Evolutionary conservation across 2,888 invertebrate genomes (phyloP), one percentile per base, ranked within the genome.

Genomic region (Tyria jacobaeae): DNA sequence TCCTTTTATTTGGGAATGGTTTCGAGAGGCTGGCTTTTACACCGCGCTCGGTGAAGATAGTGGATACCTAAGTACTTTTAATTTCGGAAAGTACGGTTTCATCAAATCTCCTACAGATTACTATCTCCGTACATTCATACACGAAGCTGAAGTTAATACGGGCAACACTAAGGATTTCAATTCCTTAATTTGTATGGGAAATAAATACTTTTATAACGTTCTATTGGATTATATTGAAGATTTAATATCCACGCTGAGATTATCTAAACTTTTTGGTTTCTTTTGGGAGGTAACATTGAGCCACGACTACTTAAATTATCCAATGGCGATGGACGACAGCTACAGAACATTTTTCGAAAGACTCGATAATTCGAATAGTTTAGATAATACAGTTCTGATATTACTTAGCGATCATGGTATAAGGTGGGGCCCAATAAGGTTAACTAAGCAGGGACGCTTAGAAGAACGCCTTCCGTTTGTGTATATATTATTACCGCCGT

Each of bases 371-470:
- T 83, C 90, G 2, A 92, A 94, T 1, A 89, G 95, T 58, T 89
- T 97, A 58, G 95, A 97, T 57, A 94, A 95, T 31, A 97, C 97
- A 0, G 94, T 96, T 49, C 77, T 97, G 15, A 92, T 98, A 57
- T 85, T 97, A 12, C 94, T 98, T 92, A 98, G 98, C 85, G 99
- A 99, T 83, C 99, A 99, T 81, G 99, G 99, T 0, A 96, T 98
- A 63, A 93, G 98, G 66, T 98, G 97, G 96, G 98, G 98, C 2
- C 94, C 94, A 9, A 97, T 98, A 74, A 94, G 98, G 12, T 94
- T 95, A 73, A 98, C 98, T 0, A 97, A 97, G 86, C 97, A 98
- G 88, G 97, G 97, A 1, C 94, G 96, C 82, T 94, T 98, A 82
- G 99, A 99, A 87, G 98, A 98, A 84, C 95, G 98, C 51, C 94